Base-by-base conservation (phyloP, 2,888 invertebrate genomes). In the Hyposoter didymator region DNA sequence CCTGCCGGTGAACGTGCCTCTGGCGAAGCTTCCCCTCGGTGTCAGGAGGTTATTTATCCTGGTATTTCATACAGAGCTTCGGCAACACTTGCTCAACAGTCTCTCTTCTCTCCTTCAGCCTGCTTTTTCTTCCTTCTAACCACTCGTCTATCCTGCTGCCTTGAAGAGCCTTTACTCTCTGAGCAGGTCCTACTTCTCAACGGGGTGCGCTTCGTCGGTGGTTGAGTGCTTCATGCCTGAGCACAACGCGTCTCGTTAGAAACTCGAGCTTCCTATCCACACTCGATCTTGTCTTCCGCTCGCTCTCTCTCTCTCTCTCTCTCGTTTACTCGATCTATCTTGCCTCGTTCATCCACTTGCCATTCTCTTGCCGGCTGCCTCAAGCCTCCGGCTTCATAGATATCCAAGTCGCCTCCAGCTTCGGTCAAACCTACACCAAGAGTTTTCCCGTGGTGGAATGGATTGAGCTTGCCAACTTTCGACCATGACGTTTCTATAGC, bases 221-320 rank as follows among this genome's bases (percentile, higher is more conserved):
- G 90, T 88, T 88, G 90, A 90, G 90, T 90, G 91, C 90, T 91
- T 91, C 90, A 90, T 90, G 90, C 88, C 89, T 88, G 89, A 89
- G 90, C 83, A 86, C 89, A 83, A 88, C 89, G 88, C 89, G 90
- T 90, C 92, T 92, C 91, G 92, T 92, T 92, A 91, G 89, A 88
- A 92, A 92, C 92, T 92, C 90, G 91, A 92, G 90, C 89, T 88
- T 75, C 73, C 89, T 87, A 74, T 64, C 19, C 78, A 78, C 69
- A 35, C 69, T 75, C 62, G 66, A 55, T 55, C 64, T 47, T 59
- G 49, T 7, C 28, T 32, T 17, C 45, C n/a, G 47, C 70, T 52
- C 73, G 12, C 66, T 19, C 47, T 64, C 64, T 78, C 64, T n/a
- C 59, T 17, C 45, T 43, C 43, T 52, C 73, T 43, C 55, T 64